phyloP scores from a whole-genome alignment of 1,140 invertebrate species.

The Acromyrmex heyeri region DNA sequence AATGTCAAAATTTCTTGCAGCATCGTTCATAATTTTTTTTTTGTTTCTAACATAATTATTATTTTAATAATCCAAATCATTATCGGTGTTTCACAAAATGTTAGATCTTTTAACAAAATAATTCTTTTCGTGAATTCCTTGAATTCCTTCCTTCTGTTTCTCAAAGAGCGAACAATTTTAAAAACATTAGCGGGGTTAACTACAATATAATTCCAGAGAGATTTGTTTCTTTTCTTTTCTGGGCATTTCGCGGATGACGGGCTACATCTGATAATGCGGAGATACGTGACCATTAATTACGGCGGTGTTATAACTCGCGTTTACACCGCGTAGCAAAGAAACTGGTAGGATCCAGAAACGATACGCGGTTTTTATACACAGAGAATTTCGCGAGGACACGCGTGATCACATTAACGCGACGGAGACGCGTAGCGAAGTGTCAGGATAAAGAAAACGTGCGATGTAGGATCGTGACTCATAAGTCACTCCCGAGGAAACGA shows the following conservation, averaged over 20 bases:
- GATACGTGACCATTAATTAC: neutral
- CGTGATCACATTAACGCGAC: too few species aligned
- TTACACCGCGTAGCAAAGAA: neutral
- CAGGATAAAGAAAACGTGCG: constrained; percentile 48
- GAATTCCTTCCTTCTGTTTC: neutral
- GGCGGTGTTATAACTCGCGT: neutral
- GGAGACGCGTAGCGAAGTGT: constrained; percentile 38
- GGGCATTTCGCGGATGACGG: neutral
- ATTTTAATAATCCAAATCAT: too few species aligned
- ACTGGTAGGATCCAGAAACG: neutral
- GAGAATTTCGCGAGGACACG: too few species aligned
- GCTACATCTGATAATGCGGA: neutral
- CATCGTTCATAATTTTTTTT: too few species aligned
- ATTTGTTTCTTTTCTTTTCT: neutral
- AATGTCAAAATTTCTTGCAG: too few species aligned
- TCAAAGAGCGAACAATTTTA: neutral
- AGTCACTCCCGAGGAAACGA: constrained; percentile 25
- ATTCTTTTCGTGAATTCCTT: too few species aligned
- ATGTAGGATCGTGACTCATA: constrained; percentile 55
- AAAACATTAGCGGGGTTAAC: neutral
- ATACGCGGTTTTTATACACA: neutral
- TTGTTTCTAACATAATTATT: too few species aligned
- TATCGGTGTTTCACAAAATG: too few species aligned
- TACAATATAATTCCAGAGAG: neutral
- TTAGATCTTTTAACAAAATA: too few species aligned